Evolutionary conservation across 2,113 vertebrate genomes (phyloP).

Genomic region (Corythornis cristatus): DNA sequence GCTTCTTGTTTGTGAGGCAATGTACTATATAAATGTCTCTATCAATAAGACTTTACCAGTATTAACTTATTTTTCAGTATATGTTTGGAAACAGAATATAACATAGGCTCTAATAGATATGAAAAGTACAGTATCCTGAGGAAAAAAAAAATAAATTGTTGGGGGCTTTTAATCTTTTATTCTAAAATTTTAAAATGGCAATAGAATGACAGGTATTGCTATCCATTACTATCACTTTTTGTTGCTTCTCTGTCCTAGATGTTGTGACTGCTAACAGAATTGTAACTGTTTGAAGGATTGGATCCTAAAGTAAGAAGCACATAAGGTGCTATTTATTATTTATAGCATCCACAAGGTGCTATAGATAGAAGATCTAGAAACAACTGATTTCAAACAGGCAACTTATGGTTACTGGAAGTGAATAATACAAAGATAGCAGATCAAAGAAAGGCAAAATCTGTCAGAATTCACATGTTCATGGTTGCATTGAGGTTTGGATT

Average conservation of each 20-base stretch:
- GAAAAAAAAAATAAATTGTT: not conserved
- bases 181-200: not conserved
- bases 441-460: not conserved
- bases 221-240: not conserved
- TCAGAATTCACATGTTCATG: not conserved
- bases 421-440: not conserved
- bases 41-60: not conserved
- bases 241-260: not conserved
- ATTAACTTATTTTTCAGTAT: not conserved
- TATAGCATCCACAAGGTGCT: not conserved
- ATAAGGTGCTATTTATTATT: not conserved
- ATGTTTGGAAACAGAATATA: not conserved
- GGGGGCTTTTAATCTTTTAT: not conserved
- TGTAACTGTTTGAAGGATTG: not conserved
- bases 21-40: conserved; percentile 11
- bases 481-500: not conserved
- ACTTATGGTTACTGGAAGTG: not conserved
- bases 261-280: not conserved
- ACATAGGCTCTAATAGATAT: not conserved
- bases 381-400: not conserved
- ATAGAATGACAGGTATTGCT: not conserved
- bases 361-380: not conserved
- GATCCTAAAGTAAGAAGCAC: not conserved
- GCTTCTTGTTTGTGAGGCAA: conserved; percentile 25
- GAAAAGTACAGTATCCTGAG: not conserved